Base-by-base conservation (phyloP, 2,797 vertebrate genomes). In the Euthynnus affinis region DNA sequence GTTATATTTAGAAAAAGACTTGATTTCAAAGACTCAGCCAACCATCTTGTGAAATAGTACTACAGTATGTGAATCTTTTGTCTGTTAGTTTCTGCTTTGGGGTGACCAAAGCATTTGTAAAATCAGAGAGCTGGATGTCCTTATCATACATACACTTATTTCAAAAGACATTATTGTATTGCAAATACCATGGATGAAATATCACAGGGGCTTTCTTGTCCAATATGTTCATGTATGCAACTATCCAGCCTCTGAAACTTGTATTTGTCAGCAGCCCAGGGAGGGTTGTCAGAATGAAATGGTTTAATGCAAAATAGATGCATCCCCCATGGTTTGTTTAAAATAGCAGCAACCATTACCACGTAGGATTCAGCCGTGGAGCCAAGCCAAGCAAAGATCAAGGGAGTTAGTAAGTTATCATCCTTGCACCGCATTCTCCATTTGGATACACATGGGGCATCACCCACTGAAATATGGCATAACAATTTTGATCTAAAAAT, bases 221-320 rank as follows among this genome's bases (percentile, higher is more conserved):
- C 71, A 71, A 72, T 83, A 62, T 66, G 66, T 86, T 86, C 74
- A 48, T 57, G 59, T 48, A 44, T 62, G 59, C 78, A 74, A 69
- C 80, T 76, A 80, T 90, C 62, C 60, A 71, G 66, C 78, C 76
- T 82, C 58, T 71, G 81, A 90, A 93, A 85, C 71, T 79, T 84
- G 81, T 88, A 91, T 94, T 90, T 90, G 90, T 91, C 88, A 91
- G 88, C 82, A 87, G 82, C 80, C 86, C 77, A 51, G 80, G 61
- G 90, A 91, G 76, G 81, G 69, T 83, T 81, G 88, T 87, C 88
- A 91, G 82, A 93, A 75, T 72, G 82, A 92, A 92, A 93, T 91
- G 77, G 87, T 87, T 94, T 87, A 86, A 93, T 94, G 91, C 89
- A 92, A 92, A 93, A 94, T 89, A 91, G 85, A 93, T 93, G 83